Percentiles rank a stretch among this genome's conserved stretches.
Conservation (phyloP, 1,140 invertebrate genomes). For the Apis mellifera region Amel_HAv3.1 CM009940.2:9403001-9403500, state of each 20-base stretch:
- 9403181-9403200: slow-evolving; percentile 90
- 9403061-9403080: slow-evolving; percentile 95
- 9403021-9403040: slow-evolving; percentile 33
- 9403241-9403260: slow-evolving; percentile 96
- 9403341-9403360: slow-evolving; percentile 44
- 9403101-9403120: slow-evolving; percentile 61
- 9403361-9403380: slow-evolving; percentile 83
- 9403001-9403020: slow-evolving; percentile 10
- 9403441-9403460: not conserved
- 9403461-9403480: no score
- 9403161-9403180: slow-evolving; percentile 21
- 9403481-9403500: not conserved
- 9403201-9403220: slow-evolving; percentile 96
- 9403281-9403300: slow-evolving; percentile 22
- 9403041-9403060: slow-evolving; percentile 94
- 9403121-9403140: slow-evolving; percentile 40
- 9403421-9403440: not conserved
- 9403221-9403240: slow-evolving; percentile 89
- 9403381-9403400: slow-evolving; percentile 83
- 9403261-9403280: slow-evolving; percentile 66
- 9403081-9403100: slow-evolving; percentile 92
- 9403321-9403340: slow-evolving; percentile 7
- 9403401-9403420: slow-evolving; percentile 42
- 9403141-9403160: not conserved
- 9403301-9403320: slow-evolving; percentile 24